A percentile compares a stretch with the other conserved stretches of the same genome.
phyloP scores from a whole-genome alignment of 2,113 vertebrate genomes.

The Synchiropus splendidus region DNA sequence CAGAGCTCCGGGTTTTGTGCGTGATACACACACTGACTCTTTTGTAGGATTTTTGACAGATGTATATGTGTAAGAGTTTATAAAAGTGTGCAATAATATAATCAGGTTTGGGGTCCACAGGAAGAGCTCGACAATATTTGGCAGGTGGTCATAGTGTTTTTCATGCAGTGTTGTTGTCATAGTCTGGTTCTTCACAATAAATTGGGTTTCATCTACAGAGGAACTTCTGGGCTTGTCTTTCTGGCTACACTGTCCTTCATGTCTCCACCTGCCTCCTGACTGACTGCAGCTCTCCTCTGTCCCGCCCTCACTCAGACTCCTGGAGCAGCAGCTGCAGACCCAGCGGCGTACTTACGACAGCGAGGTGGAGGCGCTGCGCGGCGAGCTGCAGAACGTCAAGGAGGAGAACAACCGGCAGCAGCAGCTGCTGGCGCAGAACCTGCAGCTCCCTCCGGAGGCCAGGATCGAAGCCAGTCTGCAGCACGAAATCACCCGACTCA shows the following conservation, averaged over 20 bases:
- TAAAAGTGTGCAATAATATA: no score
- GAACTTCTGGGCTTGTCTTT: no score
- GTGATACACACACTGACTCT: no score
- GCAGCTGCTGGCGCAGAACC: slow-evolving; percentile 93
- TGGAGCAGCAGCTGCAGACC: slow-evolving; percentile 90
- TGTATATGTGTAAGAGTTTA: no score
- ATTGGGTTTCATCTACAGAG: no score
- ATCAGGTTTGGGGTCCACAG: no score
- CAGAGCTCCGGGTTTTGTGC: no score
- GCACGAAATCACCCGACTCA: slow-evolving; percentile 95
- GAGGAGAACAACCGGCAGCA: slow-evolving; percentile 96
- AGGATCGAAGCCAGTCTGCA: slow-evolving; percentile 96
- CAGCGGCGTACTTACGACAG: slow-evolving; percentile 86
- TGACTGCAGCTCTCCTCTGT: background rate
- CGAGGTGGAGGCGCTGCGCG: slow-evolving; percentile 78
- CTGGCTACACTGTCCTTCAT: background rate
- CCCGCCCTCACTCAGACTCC: slow-evolving; percentile 61
- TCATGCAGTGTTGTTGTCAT: no score
- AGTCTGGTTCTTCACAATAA: no score
- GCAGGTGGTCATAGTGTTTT: no score
- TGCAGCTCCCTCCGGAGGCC: slow-evolving; percentile 92
- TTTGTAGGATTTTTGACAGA: no score
- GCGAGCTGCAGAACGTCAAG: slow-evolving; percentile 90
- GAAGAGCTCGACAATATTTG: no score
- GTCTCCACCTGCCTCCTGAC: background rate